phyloP scores from a whole-genome alignment of 2,113 vertebrate genomes.

The Galbula dea region DNA sequence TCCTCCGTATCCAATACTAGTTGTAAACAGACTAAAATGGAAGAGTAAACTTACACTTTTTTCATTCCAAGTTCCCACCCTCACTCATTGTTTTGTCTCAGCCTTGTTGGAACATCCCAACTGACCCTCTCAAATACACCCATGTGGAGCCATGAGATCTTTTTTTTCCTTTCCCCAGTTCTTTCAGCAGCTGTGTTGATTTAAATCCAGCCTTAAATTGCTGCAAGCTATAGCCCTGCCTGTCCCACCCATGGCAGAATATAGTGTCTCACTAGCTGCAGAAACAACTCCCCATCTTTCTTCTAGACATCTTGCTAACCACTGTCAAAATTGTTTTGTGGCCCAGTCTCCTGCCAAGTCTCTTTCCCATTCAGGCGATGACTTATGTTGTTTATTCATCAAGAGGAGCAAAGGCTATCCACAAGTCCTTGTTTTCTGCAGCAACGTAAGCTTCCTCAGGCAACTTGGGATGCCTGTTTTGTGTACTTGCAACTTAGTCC shows the following conservation, averaged over 20 bases:
- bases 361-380: not conserved
- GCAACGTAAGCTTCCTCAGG: not conserved
- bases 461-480: not conserved
- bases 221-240: not conserved
- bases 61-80: not conserved
- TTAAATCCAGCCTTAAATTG: not conserved
- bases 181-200: not conserved
- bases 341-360: not conserved
- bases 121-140: not conserved
- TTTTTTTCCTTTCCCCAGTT: not conserved
- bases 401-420: not conserved
- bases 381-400: not conserved
- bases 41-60: not conserved
- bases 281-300: conserved; percentile 10
- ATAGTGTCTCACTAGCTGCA: not conserved
- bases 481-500: not conserved
- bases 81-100: accelerated
- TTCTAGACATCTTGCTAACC: conserved; percentile 12
- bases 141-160: not conserved
- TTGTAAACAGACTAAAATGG: not conserved
- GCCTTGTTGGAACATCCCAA: not conserved
- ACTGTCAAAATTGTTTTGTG: not conserved
- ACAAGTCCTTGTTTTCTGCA: not conserved
- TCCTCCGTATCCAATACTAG: not conserved
- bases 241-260: not conserved